Conservation (phyloP, 2,888 invertebrate genomes). For the Platycnemis pennipes region DNA sequence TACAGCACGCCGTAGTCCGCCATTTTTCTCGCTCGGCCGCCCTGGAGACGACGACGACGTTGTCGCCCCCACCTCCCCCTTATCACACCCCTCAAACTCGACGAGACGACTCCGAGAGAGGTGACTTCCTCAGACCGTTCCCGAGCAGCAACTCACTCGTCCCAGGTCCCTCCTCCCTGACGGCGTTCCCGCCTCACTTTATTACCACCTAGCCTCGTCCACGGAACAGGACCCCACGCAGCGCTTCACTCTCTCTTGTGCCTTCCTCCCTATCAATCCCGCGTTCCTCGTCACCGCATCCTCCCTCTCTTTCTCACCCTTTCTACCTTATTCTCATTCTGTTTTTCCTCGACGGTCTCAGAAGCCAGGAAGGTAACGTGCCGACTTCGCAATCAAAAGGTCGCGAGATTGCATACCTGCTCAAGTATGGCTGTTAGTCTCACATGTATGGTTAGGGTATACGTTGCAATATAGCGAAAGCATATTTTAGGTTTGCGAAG, state of each 20-base stretch:
- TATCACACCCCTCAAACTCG: no score
- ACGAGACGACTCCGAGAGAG: background rate
- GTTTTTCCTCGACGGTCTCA: no score
- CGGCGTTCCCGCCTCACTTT: background rate
- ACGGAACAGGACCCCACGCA: background rate
- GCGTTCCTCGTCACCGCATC: background rate
- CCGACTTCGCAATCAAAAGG: no score
- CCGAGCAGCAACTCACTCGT: background rate
- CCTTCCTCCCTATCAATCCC: no score
- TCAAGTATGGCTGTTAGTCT: no score
- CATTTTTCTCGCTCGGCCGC: constrained; percentile 13
- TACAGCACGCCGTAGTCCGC: background rate
- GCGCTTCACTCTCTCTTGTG: background rate
- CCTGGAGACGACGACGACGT: background rate
- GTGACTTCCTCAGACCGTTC: background rate
- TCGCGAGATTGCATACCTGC: no score
- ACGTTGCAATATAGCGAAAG: no score
- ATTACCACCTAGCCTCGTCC: background rate
- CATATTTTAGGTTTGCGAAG: no score
- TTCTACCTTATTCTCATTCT: no score
- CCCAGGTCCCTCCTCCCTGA: background rate
- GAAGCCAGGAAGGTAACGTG: no score
- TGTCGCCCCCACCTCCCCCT: no score
- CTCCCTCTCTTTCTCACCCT: background rate
- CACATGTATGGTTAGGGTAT: no score